Percentiles rank a stretch among this genome's conserved stretches.
phyloP scores from a whole-genome alignment of 35 echinoderm and acorn worm species.

The Holothuria glaberrima region DNA sequence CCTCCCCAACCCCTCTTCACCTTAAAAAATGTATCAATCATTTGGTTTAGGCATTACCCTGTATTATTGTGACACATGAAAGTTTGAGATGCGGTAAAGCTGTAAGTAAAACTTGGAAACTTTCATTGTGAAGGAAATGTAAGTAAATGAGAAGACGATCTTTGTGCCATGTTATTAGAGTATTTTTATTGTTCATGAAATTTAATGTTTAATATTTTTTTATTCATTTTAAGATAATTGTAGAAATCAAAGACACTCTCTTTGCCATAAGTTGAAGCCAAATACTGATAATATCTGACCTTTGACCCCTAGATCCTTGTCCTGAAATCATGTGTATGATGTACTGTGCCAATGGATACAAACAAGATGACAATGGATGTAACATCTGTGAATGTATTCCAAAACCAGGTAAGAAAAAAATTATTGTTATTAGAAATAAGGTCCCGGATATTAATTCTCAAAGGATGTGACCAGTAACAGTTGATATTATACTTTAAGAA shows the following conservation, averaged over 20 bases:
- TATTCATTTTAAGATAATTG: not conserved
- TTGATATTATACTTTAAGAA: no score
- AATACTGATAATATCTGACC: not conserved
- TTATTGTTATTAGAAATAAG: no score
- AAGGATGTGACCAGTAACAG: no score
- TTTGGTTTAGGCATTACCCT: no score
- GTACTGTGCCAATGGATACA: conserved; percentile 35
- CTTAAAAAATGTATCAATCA: no score
- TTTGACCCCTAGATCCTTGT: not conserved
- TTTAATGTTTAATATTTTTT: not conserved
- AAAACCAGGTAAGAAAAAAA: conserved; percentile 22
- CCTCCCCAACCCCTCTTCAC: no score
- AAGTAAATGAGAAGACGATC: not conserved
- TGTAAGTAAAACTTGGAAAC: no score
- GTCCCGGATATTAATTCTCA: no score
- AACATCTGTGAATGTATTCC: conserved; percentile 53
- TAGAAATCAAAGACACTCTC: not conserved
- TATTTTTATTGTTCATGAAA: not conserved
- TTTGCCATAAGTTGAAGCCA: not conserved
- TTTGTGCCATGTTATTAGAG: not conserved
- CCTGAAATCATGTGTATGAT: conserved; percentile 24
- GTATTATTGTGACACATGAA: no score
- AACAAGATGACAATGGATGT: conserved; percentile 50
- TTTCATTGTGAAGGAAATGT: no score
- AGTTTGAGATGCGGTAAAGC: no score